Evolutionary conservation across 1,140 invertebrate genomes (phyloP), one percentile per base, ranked within the genome.

Genomic region (Dolichoris vasculosae): DNA sequence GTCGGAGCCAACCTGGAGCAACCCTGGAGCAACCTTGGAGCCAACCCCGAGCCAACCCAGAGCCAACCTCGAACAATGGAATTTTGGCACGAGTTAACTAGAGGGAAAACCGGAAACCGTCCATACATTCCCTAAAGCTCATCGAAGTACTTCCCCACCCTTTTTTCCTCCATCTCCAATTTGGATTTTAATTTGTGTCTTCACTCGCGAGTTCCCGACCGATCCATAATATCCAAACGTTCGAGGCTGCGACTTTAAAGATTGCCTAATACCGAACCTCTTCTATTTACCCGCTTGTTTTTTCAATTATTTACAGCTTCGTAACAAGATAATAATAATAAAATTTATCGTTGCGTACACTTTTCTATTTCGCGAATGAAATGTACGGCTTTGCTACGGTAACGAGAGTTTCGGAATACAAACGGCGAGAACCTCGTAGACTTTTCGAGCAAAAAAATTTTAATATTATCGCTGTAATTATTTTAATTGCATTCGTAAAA

Each of bases 41-140:
- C 46, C 30, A 77, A 51, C 46, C 23, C 48, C 30, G 23, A 75
- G 48, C 23, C n/a, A n/a, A n/a, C n/a, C n/a, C 55, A 4, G 46
- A 9, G 75, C 46, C 30, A 77, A 51, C 46, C 23, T 75, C 30
- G 23, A 75, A 75, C 23, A 43, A 75, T 7, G 35, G 7, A 75
- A 75, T 75, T 73, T 46, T 46, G 46, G 46, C 20, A 30, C 7
- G n/a, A 51, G 17, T 51, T 77, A 77, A 77, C 55, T 30, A 77
- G 55, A 77, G 75, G 30, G 17, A 26, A 51, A 17, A 23, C 30
- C 32, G 8, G 30, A 77, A 55, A 46, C 43, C 75, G 30, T 46
- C n/a, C 51, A 77, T 51, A 77, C 9, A 51, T 55, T 77, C 46
- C 4, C 0, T 43, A n/a, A 77, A 55, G 3, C 48, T 77, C 46